Percentiles rank a stretch among this genome's conserved stretches.
These are phyloP conservation scores for Triplophysa bombifrons DNA, from an alignment of 2,797 vertebrate species.

Conservation along the genomic window DNA sequence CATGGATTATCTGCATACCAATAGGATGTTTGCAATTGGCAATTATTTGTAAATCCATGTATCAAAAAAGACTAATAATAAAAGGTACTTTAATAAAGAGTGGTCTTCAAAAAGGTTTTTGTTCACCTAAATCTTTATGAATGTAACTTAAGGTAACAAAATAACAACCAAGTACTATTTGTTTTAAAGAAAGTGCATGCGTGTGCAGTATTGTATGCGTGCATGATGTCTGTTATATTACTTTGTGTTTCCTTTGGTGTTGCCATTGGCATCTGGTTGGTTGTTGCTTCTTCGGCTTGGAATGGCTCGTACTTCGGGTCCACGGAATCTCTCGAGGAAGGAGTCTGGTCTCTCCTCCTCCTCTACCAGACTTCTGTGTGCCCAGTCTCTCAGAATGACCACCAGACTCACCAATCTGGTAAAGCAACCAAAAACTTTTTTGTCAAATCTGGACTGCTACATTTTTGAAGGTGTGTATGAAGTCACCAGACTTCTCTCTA, in stretches of 20 bases:
- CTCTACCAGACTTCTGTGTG: constrained; percentile 82
- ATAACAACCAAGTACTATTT: too few relatives aligned
- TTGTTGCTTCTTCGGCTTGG: constrained; percentile 71
- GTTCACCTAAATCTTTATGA: too few relatives aligned
- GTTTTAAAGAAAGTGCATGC: too few relatives aligned
- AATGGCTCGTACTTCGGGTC: constrained; percentile 77
- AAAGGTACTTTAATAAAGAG: too few relatives aligned
- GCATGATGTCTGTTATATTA: constrained; percentile 10
- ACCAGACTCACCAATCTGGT: constrained; percentile 84
- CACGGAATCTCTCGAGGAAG: constrained; percentile 90
- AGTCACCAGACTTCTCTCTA: too few relatives aligned
- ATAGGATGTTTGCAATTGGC: too few relatives aligned
- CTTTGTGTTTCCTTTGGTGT: constrained; percentile 47
- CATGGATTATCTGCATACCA: not conserved
- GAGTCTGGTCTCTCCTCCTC: constrained; percentile 87
- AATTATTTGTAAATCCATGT: too few relatives aligned
- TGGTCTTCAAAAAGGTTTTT: too few relatives aligned
- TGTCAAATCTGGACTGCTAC: not conserved
- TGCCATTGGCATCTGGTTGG: constrained; percentile 60
- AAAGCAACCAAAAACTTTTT: not conserved
- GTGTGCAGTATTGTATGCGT: too few relatives aligned
- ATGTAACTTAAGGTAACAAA: too few relatives aligned
- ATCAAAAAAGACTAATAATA: too few relatives aligned
- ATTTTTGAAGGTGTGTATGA: not conserved
- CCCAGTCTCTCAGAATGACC: constrained; percentile 88